Conservation (phyloP, 1,140 invertebrate genomes). For the Drosophila tani region DNA sequence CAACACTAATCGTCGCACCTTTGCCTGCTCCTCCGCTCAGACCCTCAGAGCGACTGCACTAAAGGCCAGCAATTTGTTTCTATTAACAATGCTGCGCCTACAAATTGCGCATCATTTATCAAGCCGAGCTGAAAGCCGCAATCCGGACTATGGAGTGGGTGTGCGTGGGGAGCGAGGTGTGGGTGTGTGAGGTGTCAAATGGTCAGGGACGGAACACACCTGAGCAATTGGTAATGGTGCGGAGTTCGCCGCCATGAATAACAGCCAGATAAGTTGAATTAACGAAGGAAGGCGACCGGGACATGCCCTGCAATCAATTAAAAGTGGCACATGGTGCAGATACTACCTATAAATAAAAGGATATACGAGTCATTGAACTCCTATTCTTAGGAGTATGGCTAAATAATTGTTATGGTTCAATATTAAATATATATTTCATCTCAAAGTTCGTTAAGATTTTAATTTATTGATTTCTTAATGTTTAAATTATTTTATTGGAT, state of each 20-base stretch:
- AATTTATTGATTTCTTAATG: no score
- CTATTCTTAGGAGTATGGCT: no score
- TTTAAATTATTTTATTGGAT: no score
- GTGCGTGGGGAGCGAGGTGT: slow-evolving; percentile 8
- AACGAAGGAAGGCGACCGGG: slow-evolving; percentile 10
- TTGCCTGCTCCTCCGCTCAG: neutral
- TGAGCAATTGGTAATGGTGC: slow-evolving; percentile 73
- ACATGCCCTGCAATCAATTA: slow-evolving; percentile 37
- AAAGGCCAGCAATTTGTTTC: slow-evolving; percentile 77
- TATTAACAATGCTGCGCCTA: slow-evolving; percentile 81
- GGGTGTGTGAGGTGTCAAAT: slow-evolving; percentile 34
- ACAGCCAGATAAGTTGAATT: slow-evolving; percentile 16
- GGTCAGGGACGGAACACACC: slow-evolving; percentile 57
- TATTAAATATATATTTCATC: no score
- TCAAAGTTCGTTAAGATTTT: no score
- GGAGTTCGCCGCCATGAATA: slow-evolving; percentile 49
- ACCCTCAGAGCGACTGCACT: slow-evolving; percentile 15
- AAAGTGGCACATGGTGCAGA: neutral
- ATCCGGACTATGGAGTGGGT: slow-evolving; percentile 14
- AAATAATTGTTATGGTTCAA: neutral
- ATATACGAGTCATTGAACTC: neutral
- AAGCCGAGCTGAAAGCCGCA: slow-evolving; percentile 51
- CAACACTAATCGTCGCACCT: slow-evolving; percentile 70
- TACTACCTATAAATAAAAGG: neutral
- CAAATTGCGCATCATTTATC: slow-evolving; percentile 79